A percentile compares a stretch with the other conserved stretches of the same genome.
Evolutionary conservation across 2,113 vertebrate genomes (phyloP).

Genomic region (Onychorhynchus coronatus): DNA sequence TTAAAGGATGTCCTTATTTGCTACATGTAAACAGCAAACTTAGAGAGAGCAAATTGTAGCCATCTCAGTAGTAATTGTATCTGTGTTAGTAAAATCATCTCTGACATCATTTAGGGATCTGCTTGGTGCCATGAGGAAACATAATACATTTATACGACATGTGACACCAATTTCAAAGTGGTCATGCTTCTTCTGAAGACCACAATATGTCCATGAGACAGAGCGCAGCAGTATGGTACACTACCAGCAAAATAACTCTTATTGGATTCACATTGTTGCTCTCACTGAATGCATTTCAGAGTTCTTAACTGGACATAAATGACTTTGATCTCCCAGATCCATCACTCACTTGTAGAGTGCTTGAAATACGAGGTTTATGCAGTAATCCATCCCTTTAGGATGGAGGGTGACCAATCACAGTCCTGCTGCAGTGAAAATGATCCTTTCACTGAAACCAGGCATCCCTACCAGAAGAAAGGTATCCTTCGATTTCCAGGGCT

Average conservation of each 20-base stretch:
- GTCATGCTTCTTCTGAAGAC: background rate
- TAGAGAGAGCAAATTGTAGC: background rate
- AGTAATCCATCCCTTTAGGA: slow-evolving; percentile 7
- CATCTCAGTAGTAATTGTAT: background rate
- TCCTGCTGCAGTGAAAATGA: slow-evolving; percentile 39
- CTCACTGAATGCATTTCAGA: background rate
- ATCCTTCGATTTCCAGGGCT: slow-evolving; percentile 13
- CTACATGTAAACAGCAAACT: background rate
- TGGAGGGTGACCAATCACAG: background rate
- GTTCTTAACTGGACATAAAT: background rate
- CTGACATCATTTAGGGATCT: background rate
- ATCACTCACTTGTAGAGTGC: background rate
- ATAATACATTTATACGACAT: background rate
- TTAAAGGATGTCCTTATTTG: background rate
- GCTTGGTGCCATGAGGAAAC: background rate
- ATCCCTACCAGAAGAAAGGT: background rate
- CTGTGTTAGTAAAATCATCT: background rate
- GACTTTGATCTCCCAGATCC: background rate
- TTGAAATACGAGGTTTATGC: background rate
- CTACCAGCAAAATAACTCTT: background rate
- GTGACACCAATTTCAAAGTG: background rate
- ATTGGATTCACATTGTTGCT: background rate
- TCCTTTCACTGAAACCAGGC: background rate
- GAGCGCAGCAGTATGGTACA: background rate
- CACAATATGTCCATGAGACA: background rate